Percentiles rank a stretch among this genome's conserved stretches.
Conservation (phyloP, 1,140 invertebrate species). For the Eupeodes corollae region DNA sequence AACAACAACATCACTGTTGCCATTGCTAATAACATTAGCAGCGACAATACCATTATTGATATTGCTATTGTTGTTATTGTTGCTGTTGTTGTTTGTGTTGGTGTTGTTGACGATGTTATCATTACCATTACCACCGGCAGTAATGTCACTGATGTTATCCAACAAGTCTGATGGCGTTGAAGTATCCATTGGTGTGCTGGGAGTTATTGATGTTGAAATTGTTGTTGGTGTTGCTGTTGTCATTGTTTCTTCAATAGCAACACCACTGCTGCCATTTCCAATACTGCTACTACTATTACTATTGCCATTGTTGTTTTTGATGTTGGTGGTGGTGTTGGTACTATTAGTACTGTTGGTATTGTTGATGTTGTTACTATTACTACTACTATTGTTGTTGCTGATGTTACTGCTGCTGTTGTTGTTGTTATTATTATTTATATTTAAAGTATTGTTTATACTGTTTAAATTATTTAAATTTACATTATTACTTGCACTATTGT, state of each 20-base stretch:
- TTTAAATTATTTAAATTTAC: neutral
- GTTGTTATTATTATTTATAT: slow-evolving; percentile 4
- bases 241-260: neutral
- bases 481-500: slow-evolving; percentile 6
- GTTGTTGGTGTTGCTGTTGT: too few species aligned
- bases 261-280: slow-evolving; percentile 13
- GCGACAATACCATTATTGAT: neutral
- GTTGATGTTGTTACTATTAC: neutral
- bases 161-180: too few species aligned
- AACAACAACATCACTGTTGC: neutral
- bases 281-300: slow-evolving; percentile 4
- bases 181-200: too few species aligned
- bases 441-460: slow-evolving; percentile 2
- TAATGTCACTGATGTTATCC: neutral
- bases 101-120: neutral
- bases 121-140: neutral
- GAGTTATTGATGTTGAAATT: too few species aligned
- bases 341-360: slow-evolving; percentile 1
- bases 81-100: slow-evolving; percentile 10
- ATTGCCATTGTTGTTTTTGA: slow-evolving; percentile 6
- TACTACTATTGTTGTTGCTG: slow-evolving; percentile 5
- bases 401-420: slow-evolving; percentile 9
- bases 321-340: slow-evolving; percentile 7
- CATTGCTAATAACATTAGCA: neutral
- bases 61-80: slow-evolving; percentile 7